Percentiles rank a stretch among this genome's conserved stretches.
phyloP scores from a whole-genome alignment of 2,113 vertebrate genomes.

The Acrocephalus arundinaceus region DNA sequence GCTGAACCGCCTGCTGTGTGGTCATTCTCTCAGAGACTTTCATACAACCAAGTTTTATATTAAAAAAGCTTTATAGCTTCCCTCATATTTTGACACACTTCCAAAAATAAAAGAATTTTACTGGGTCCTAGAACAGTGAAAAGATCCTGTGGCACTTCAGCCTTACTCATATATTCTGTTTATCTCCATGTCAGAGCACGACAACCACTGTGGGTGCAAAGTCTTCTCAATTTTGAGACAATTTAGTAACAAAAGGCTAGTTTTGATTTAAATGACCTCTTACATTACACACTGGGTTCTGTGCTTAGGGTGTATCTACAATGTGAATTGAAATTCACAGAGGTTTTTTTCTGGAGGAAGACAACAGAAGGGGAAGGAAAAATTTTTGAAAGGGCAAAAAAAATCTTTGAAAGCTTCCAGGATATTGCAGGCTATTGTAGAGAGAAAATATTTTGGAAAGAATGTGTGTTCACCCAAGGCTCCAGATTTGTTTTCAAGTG shows the following conservation, averaged over 20 bases:
- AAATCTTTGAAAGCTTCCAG: not conserved
- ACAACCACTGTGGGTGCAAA: fast-evolving
- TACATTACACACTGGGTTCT: not conserved
- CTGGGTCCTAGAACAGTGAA: not conserved
- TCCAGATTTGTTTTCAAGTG: not conserved
- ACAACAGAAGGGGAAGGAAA: not conserved
- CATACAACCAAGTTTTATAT: not conserved
- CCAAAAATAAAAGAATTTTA: not conserved
- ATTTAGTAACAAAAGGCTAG: not conserved
- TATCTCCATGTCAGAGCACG: not conserved
- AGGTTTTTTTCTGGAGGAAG: not conserved
- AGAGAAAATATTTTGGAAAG: not conserved
- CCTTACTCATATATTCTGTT: not conserved
- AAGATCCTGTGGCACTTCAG: not conserved
- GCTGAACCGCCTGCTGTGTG: not conserved
- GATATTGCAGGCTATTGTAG: not conserved
- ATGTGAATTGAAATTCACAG: not conserved
- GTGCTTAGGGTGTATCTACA: not conserved
- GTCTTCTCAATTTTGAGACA: not conserved
- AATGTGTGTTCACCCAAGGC: not conserved
- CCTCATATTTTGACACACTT: not conserved
- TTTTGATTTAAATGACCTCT: not conserved
- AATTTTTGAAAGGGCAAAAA: no score
- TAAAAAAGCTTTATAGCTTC: not conserved
- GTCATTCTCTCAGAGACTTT: not conserved